A percentile compares a stretch with the other conserved stretches of the same genome.
These are phyloP conservation scores for Proctacanthus coquilletti DNA, from an alignment of 1,140 invertebrate genomes.

Conservation along the genomic window DNA sequence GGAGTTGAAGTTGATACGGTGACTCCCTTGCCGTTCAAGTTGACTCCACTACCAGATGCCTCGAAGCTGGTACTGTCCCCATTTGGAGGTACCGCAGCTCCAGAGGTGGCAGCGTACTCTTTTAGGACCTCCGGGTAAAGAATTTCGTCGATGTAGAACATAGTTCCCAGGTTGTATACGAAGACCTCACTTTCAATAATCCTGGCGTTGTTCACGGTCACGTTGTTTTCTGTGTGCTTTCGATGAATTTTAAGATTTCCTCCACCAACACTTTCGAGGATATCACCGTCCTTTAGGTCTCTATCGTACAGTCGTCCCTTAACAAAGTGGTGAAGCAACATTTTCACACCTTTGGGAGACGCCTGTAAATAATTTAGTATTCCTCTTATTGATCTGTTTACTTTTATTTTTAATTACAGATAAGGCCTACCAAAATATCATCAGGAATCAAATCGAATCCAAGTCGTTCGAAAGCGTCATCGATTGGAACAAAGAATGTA, in stretches of 20 bases:
- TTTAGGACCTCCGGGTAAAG: constrained; percentile 32
- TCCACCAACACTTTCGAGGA: constrained; percentile 35
- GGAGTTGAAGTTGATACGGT: constrained; percentile 8
- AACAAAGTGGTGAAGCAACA: constrained; percentile 45
- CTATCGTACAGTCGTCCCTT: constrained; percentile 40
- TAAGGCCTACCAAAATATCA: constrained; percentile 35
- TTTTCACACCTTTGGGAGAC: constrained; percentile 35
- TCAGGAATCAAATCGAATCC: constrained; percentile 39
- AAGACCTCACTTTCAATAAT: constrained; percentile 42
- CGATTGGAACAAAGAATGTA: constrained; percentile 45
- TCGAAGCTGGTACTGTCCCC: constrained; percentile 10
- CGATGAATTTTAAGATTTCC: constrained; percentile 35
- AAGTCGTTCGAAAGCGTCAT: constrained; percentile 38
- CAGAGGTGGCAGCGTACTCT: constrained; percentile 15
- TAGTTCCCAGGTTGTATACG: constrained; percentile 43
- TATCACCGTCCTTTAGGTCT: constrained; percentile 36
- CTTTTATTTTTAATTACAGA: neutral
- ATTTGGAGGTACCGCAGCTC: too few species aligned
- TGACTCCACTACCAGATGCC: neutral
- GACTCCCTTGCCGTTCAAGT: constrained; percentile 3
- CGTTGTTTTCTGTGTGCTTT: constrained; percentile 32
- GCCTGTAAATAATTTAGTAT: constrained; percentile 12
- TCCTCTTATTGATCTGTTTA: neutral
- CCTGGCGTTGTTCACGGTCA: constrained; percentile 36
- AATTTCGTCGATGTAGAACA: constrained; percentile 42